Evolutionary conservation across 2,888 invertebrate species (phyloP).

Genomic region (Amblyjoppa fuscipennis): DNA sequence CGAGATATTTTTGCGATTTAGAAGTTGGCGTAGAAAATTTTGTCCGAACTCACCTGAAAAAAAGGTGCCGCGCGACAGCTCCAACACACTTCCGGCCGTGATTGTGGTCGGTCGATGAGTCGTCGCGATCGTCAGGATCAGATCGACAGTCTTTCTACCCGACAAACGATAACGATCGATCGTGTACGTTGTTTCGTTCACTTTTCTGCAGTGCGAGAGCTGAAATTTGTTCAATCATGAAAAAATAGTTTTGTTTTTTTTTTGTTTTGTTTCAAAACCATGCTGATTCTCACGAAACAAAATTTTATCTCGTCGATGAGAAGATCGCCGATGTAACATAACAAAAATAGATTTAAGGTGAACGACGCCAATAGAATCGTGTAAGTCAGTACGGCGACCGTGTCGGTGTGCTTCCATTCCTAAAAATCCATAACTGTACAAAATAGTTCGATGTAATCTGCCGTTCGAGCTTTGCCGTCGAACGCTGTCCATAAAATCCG

Average conservation of each 20-base stretch:
- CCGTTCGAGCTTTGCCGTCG: not conserved
- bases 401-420: constrained; percentile 34
- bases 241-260: not conserved
- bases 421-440: constrained; percentile 6
- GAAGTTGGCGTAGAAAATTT: not conserved
- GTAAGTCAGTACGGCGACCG: constrained; percentile 38
- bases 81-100: constrained; percentile 65
- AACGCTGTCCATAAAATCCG: not conserved
- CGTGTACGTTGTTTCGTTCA: too few relatives aligned
- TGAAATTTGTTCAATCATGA: not conserved
- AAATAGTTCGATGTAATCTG: not conserved
- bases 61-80: constrained; percentile 56
- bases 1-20: not conserved
- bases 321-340: constrained; percentile 64
- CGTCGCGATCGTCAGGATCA: too few relatives aligned
- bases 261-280: too few relatives aligned
- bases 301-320: constrained; percentile 59
- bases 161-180: too few relatives aligned
- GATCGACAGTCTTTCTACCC: too few relatives aligned
- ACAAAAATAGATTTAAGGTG: constrained; percentile 63
- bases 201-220: too few relatives aligned
- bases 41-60: not conserved
- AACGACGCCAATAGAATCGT: constrained; percentile 49
- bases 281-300: not conserved
- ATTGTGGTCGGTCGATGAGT: constrained; percentile 45